These are phyloP conservation scores for Folsomia manolachei DNA, from an alignment of 2,888 invertebrate genomes.

Conservation along the genomic window DNA sequence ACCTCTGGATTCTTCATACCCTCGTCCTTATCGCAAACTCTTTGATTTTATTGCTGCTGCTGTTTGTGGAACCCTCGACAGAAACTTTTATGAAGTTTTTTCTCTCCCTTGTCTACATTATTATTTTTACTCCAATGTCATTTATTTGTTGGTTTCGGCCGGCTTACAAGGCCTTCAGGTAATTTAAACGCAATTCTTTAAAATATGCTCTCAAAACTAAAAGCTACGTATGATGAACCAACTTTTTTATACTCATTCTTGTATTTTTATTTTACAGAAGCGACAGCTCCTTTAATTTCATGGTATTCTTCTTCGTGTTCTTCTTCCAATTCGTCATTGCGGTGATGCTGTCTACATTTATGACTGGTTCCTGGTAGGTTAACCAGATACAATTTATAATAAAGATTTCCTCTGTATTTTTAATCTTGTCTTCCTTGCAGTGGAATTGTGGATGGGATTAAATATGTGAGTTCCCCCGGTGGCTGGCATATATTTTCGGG, in stretches of 20 bases:
- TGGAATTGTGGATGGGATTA: conserved; percentile 76
- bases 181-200: conserved; percentile 39
- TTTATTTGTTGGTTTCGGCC: conserved; percentile 99
- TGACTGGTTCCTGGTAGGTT: conserved; percentile 81
- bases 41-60: conserved; percentile 75
- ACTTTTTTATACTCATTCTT: not conserved
- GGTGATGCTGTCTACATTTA: conserved; percentile 82
- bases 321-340: conserved; percentile 91
- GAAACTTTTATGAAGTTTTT: conserved; percentile 73
- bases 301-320: conserved; percentile 99
- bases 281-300: conserved; percentile 99
- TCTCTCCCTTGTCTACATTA: conserved; percentile 80
- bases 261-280: conserved; percentile 61
- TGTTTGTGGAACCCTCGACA: conserved; percentile 59
- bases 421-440: too few species aligned
- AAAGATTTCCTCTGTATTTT: conserved; percentile 13
- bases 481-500: conserved; percentile 68
- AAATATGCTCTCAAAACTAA: conserved; percentile 1
- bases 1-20: conserved; percentile 94
- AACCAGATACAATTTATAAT: conserved; percentile 10
- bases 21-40: conserved; percentile 80
- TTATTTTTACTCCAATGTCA: conserved; percentile 92
- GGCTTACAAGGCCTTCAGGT: conserved; percentile 95
- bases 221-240: too few species aligned
- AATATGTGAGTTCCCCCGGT: conserved; percentile 59